Base-by-base conservation (phyloP, 2,888 invertebrate genomes). In the Leptinotarsa rubiginosa region DNA sequence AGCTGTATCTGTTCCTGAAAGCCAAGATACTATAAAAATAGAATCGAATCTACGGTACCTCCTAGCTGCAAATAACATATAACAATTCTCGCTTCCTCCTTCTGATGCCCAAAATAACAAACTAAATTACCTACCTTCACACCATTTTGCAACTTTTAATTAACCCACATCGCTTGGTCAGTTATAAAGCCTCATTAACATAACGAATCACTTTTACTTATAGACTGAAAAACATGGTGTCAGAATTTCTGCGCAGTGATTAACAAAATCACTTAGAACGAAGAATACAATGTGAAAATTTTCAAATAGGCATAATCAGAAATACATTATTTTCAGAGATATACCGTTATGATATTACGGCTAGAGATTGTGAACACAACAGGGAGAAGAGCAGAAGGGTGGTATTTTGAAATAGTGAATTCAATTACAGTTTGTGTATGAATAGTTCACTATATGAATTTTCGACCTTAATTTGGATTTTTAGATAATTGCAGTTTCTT, bases 71-170 rank as follows among this genome's bases (percentile, higher is more conserved):
- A 71, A 70, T 74, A 73, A 78, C 73, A 73, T 70, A 73, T 54
- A 74, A 81, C 79, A 80, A 81, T 82, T 81, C 80, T 77, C 76
- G 81, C 81, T 83, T 83, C 82, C 83, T 82, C 76, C 75, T 81
- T 79, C 62, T 67, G 22, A 68, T 77, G 75, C 79, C 76, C 59
- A 78, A 82, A 81, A 81, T 81, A 82, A 78, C 77, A 75, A 71
- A 66, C 52, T 47, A 67, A 73, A 71, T 70, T 74, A 72, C 69
- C 73, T 72, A 72, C 70, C 73, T 72, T 77, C 72, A 73, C 76
- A 72, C 73, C 72, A 66, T 75, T 77, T 75, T 75, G 72, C 75
- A 74, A 69, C 69, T 73, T 56, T 69, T 77, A 74, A 75, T 75
- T 75, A 77, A 68, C 70, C 72, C 67, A 72, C 70, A 69, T 66